These are phyloP conservation scores for Akabosia matsudoensis DNA, from an alignment of 1,140 invertebrate species.

Conservation along the genomic window DNA sequence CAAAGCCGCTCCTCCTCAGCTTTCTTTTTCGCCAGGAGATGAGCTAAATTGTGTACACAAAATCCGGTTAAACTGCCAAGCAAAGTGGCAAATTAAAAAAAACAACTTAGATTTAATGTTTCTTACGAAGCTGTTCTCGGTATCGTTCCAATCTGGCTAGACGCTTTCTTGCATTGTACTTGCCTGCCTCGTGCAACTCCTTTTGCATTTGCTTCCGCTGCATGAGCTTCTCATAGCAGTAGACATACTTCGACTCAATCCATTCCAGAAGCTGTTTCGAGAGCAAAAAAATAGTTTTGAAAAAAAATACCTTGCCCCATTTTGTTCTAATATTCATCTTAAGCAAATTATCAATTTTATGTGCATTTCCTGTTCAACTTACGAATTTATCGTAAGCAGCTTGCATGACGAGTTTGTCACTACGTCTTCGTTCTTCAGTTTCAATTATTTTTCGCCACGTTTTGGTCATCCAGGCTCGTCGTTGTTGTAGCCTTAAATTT, in stretches of 20 bases:
- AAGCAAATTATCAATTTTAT: background rate
- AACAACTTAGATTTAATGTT: background rate
- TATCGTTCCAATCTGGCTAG: background rate
- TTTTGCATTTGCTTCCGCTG: background rate
- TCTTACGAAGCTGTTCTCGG: background rate
- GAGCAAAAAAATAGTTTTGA: background rate
- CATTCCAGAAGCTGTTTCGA: slow-evolving; percentile 3
- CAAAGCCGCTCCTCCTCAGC: background rate
- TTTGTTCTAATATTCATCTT: too few relatives aligned
- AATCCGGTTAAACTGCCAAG: background rate
- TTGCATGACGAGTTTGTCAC: background rate
- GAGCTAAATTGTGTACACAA: background rate
- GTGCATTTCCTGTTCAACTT: background rate
- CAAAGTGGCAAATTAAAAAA: background rate
- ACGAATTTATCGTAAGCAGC: slow-evolving; percentile 13
- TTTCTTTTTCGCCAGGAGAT: background rate
- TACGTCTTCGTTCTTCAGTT: background rate
- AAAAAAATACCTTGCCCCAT: background rate
- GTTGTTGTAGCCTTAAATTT: background rate
- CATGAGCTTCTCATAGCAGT: background rate
- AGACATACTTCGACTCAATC: slow-evolving; percentile 8
- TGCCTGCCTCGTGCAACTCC: background rate
- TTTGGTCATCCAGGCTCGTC: background rate
- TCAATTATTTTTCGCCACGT: background rate
- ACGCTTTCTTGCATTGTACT: background rate